Conservation (phyloP, 2,113 vertebrate species). For the Dipodomys stephensi region DNA sequence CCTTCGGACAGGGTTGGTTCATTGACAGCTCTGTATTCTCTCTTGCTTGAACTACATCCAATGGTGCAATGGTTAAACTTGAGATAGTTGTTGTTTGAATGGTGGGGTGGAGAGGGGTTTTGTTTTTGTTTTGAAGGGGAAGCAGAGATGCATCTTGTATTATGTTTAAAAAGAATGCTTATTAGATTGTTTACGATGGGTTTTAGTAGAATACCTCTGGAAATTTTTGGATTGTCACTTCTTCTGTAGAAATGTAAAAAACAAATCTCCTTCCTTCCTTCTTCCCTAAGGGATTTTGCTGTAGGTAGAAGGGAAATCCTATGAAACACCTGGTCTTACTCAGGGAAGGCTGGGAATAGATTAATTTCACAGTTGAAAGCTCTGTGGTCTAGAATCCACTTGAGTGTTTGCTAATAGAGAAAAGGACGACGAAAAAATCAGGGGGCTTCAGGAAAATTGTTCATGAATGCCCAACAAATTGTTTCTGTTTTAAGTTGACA, state of each 20-base stretch:
- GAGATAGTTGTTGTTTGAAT: conserved; percentile 74
- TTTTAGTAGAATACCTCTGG: conserved; percentile 70
- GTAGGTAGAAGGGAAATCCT: conserved; percentile 23
- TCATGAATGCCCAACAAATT: neutral
- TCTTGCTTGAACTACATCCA: conserved; percentile 86
- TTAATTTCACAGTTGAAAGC: conserved; percentile 28
- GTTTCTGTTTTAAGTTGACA: conserved; percentile 4
- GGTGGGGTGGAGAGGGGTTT: neutral
- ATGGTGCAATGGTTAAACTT: conserved; percentile 78
- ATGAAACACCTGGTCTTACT: conserved; percentile 63
- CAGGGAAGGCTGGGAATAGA: neutral
- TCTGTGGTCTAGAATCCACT: neutral
- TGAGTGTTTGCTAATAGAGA: conserved; percentile 12
- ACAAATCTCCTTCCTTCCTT: conserved; percentile 40
- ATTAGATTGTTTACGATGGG: conserved; percentile 16
- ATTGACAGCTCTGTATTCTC: conserved; percentile 86
- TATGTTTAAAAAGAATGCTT: conserved; percentile 64
- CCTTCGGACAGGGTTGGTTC: conserved; percentile 78
- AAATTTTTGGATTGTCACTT: conserved; percentile 64
- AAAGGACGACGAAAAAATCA: neutral
- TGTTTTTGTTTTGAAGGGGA: conserved; percentile 61
- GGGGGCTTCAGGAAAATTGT: neutral
- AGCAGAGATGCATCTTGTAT: conserved; percentile 56
- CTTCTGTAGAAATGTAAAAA: conserved; percentile 41
- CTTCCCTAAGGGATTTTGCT: conserved; percentile 70